Evolutionary conservation across 1,140 invertebrate genomes (phyloP), one percentile per base, ranked within the genome.

Genomic region (Eriocheir sinensis): DNA sequence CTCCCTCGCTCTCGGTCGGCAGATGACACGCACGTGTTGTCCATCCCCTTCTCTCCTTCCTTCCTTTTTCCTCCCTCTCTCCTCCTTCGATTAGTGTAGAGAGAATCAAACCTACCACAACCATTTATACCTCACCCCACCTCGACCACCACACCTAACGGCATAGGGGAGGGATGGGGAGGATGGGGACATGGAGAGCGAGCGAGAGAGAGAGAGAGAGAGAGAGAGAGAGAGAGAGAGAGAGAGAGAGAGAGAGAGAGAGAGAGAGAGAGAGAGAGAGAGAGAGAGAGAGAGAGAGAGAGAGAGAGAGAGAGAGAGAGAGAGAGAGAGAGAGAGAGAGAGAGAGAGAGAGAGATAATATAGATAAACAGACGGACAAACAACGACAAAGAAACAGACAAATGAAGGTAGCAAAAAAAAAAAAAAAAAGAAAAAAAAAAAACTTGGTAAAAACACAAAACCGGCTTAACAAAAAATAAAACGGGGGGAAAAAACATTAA

Each of bases 381-480:
- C 34, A 32, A 8, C 34, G n/a, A 27, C 34, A 32, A 30, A 30
- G 79, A 8, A 30, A 27, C 4, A 3, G 79, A 34, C 8, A 15
- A 38, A 3, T 34, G 38, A 32, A 85, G 81, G 34, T n/a, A 32
- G 34, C 17, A 85, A 32, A 85, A 32, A 85, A 32, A 85, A 32
- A 85, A 32, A 85, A 32, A 85, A 32, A 85, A 32, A n/a, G n/a
- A 85, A 32, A 85, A 32, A 85, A 32, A 85, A 32, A 85, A 32
- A 85, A n/a, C n/a, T n/a, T n/a, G n/a, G n/a, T n/a, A n/a, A n/a
- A n/a, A n/a, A n/a, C n/a, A n/a, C n/a, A n/a, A n/a, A n/a, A n/a
- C n/a, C n/a, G n/a, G n/a, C n/a, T n/a, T n/a, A n/a, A n/a, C n/a
- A n/a, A n/a, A n/a, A n/a, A n/a, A n/a, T n/a, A n/a, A n/a, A n/a